Conservation (phyloP, 1,140 invertebrate genomes). For the Argopecten irradians region DNA sequence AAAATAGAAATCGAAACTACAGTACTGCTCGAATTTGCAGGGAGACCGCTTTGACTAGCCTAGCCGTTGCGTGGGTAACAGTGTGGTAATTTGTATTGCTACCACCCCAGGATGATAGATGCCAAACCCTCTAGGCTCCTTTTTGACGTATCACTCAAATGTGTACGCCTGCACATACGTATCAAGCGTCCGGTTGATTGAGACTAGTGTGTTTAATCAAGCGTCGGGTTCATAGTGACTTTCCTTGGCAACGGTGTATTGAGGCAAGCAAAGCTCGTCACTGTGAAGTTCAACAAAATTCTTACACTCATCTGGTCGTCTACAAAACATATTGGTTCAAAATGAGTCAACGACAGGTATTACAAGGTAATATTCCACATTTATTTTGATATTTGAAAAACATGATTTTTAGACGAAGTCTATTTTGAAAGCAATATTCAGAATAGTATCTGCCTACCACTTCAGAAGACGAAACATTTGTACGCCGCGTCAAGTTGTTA, state of each 20-base stretch:
- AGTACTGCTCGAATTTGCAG: too few relatives aligned
- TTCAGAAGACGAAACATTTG: background rate
- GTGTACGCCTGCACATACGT: background rate
- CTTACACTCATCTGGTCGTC: background rate
- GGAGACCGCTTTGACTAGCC: too few relatives aligned
- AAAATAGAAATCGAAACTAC: too few relatives aligned
- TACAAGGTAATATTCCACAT: conserved; percentile 71
- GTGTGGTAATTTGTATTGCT: too few relatives aligned
- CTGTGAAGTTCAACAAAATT: background rate
- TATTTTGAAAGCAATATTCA: too few relatives aligned
- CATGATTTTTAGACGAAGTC: too few relatives aligned
- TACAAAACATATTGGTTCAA: conserved; percentile 44
- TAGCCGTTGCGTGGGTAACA: too few relatives aligned
- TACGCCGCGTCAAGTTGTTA: background rate
- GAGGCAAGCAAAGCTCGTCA: conserved; percentile 23
- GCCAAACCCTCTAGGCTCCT: background rate
- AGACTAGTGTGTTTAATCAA: background rate
- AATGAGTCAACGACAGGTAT: conserved; percentile 76
- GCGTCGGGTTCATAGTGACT: background rate
- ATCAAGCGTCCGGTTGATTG: background rate
- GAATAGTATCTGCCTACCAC: background rate
- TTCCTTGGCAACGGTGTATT: conserved; percentile 30
- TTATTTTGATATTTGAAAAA: conserved; percentile 19
- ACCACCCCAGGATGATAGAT: background rate
- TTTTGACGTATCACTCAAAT: background rate